These are phyloP conservation scores for Ophion slaviceki DNA, from an alignment of 2,888 invertebrate species.

Conservation along the genomic window DNA sequence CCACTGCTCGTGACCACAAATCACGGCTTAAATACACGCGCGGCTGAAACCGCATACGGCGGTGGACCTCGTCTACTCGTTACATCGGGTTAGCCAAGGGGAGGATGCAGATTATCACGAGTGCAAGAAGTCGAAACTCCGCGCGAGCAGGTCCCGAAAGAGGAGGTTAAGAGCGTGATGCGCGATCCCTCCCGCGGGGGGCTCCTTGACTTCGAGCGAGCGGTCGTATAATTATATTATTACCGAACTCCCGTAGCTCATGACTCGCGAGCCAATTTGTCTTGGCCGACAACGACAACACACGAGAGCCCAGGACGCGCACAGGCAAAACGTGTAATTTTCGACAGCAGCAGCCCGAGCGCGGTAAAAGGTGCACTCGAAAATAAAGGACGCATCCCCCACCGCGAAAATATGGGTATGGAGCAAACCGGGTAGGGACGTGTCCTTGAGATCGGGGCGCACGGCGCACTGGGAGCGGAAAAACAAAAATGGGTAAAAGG, in stretches of 20 bases:
- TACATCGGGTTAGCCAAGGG: conserved; percentile 19
- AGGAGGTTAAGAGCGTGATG: conserved; percentile 48
- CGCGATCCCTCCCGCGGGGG: conserved; percentile 17
- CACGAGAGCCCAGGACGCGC: conserved; percentile 4
- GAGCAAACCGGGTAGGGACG: not conserved
- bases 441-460: conserved; percentile 10
- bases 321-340: conserved; percentile 72
- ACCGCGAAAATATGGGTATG: not conserved
- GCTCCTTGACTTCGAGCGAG: conserved; percentile 14
- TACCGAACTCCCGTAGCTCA: conserved; percentile 78
- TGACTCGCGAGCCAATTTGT: conserved; percentile 80
- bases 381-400: conserved; percentile 1
- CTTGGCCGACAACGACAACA: conserved; percentile 76
- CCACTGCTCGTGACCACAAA: conserved; percentile 28
- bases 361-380: conserved; percentile 4
- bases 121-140: conserved; percentile 51
- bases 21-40: conserved; percentile 39
- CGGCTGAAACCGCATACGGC: not conserved
- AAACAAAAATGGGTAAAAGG: conserved; percentile 5
- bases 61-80: conserved; percentile 40
- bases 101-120: conserved; percentile 60
- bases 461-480: not conserved
- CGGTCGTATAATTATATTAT: conserved; percentile 82
- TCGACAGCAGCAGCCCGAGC: conserved; percentile 50
- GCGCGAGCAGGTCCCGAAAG: not conserved